These are phyloP conservation scores for Lottia gigantea DNA, from an alignment of 2,888 invertebrate species.

Conservation along the genomic window DNA sequence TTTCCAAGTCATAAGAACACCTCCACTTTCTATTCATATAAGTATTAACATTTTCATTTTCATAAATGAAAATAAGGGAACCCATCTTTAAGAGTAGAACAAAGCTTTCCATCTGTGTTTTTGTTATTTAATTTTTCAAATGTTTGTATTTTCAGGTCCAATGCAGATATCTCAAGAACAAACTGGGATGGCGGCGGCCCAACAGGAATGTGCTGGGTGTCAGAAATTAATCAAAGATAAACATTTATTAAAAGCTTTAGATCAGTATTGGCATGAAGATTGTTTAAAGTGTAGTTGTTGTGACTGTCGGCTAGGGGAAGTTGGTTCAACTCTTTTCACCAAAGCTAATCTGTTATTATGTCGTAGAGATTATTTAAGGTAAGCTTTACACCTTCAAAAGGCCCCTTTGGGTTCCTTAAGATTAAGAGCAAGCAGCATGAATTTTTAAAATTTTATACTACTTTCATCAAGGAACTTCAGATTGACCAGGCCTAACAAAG, in stretches of 20 bases:
- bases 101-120: too few relatives aligned
- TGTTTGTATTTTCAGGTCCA: constrained; percentile 40
- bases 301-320: constrained; percentile 91
- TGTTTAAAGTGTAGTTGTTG: constrained; percentile 89
- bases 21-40: too few relatives aligned
- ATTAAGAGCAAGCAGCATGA: too few relatives aligned
- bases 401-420: too few relatives aligned
- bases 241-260: constrained; percentile 85
- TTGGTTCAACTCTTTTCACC: constrained; percentile 89
- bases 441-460: too few relatives aligned
- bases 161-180: constrained; percentile 58
- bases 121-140: too few relatives aligned
- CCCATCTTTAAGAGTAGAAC: too few relatives aligned
- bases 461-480: too few relatives aligned
- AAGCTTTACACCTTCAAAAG: constrained; percentile 35
- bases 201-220: constrained; percentile 82
- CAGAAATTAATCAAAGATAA: constrained; percentile 85
- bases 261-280: constrained; percentile 93
- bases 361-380: constrained; percentile 93
- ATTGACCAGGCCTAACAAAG: too few relatives aligned
- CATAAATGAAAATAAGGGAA: too few relatives aligned
- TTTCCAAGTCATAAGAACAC: too few relatives aligned
- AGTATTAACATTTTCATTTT: too few relatives aligned
- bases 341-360: constrained; percentile 91
- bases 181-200: constrained; percentile 35